Evolutionary conservation across 2,113 vertebrate genomes (phyloP), one percentile per base, ranked within the genome.

Genomic region (Eolophus roseicapilla): DNA sequence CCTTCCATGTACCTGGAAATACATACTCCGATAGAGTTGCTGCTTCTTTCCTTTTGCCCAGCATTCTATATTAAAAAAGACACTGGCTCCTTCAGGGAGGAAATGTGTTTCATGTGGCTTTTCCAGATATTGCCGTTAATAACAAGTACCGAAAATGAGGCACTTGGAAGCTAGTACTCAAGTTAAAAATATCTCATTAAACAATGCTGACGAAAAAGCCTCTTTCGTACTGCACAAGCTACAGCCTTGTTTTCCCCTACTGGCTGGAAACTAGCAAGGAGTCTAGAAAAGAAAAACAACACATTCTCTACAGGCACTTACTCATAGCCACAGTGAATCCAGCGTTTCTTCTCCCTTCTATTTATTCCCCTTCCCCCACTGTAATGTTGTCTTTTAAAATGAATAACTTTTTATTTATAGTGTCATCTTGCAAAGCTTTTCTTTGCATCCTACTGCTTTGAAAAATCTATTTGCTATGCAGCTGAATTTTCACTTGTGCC

Each of bases 171-270:
- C 77, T 52, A 67, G 24, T 25, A 52, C 50, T 83, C 25, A 53
- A 78, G 31, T 52, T 53, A 86, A 91, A 95, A 94, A 92, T 47
- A 88, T 74, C 69, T 92, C 21, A 71, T 89, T 91, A 71, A 84
- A 82, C 62, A 84, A 82, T 46, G 50, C 43, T 71, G 50, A 89
- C 43, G 43, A 91, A 91, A 94, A 89, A 82, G 71, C n/a, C n/a
- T 86, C 60, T 70, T 59, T 91, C 39, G 41, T 65, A 59, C 41
- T 50, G 43, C 47, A 85, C 7, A 55, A 82, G 43, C 43, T 85
- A 91, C 62, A 89, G 69, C 50, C 74, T 85, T 93, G 67, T 90
- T 95, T 85, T 77, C 63, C 67, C 76, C 44, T 41, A 52, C 3
- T 90, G 78, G 39, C 11, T 91, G 70, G 70, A 82, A 94, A 87